These are phyloP conservation scores for Aramus guarauna DNA, from an alignment of 2,113 vertebrate genomes.

Conservation along the genomic window DNA sequence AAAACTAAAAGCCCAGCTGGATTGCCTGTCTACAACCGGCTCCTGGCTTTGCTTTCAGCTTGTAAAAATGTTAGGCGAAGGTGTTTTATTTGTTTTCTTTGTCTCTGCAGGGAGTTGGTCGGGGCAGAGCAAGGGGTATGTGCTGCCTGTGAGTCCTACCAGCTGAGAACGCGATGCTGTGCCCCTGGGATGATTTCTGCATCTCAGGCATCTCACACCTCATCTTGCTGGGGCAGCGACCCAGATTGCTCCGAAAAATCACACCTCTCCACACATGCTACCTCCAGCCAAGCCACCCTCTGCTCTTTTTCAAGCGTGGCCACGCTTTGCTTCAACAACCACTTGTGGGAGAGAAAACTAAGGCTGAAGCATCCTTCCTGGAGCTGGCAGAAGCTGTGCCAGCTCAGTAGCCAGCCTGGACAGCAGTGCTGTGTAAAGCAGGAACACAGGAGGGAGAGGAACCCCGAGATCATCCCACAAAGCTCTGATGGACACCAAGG, in stretches of 20 bases:
- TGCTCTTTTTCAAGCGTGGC: not conserved
- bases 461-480: not conserved
- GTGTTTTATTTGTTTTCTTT: not conserved
- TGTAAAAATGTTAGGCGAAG: not conserved
- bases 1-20: not conserved
- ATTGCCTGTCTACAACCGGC: not conserved
- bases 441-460: not conserved
- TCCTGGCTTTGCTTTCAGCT: not conserved
- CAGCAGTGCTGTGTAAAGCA: not conserved
- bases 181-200: not conserved
- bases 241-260: not conserved
- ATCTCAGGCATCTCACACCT: not conserved
- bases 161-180: not conserved
- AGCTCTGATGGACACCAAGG: not conserved
- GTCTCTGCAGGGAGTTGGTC: too few species aligned
- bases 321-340: not conserved
- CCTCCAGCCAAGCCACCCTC: not conserved
- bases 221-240: not conserved
- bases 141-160: not conserved
- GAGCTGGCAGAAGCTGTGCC: not conserved
- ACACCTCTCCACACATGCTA: fast-evolving
- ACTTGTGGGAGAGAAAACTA: not conserved
- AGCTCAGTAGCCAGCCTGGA: not conserved
- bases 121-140: not conserved
- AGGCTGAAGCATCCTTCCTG: not conserved